phyloP scores from a whole-genome alignment of 2,888 invertebrate genomes.

The Spialia ferax region DNA sequence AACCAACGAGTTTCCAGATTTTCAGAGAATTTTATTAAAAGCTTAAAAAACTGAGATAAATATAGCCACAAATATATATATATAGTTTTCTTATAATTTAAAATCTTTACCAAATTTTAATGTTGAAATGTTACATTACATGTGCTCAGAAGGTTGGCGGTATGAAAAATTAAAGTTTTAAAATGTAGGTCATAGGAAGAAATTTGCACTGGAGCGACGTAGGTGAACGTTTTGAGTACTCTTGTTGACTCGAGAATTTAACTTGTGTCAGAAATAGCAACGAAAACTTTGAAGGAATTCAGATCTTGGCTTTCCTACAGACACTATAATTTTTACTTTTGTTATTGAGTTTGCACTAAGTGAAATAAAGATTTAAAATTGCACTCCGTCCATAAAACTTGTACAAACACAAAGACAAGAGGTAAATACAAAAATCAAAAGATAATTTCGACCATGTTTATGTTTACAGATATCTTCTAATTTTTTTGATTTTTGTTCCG shows the following conservation, averaged over 20 bases:
- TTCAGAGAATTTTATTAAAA: too few relatives aligned
- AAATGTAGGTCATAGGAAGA: slow-evolving; percentile 39
- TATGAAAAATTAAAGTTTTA: slow-evolving; percentile 27
- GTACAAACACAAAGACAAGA: not conserved
- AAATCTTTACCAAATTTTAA: too few relatives aligned
- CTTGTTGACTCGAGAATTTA: slow-evolving; percentile 20
- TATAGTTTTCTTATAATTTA: too few relatives aligned
- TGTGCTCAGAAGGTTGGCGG: slow-evolving; percentile 3
- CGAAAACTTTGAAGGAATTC: slow-evolving; percentile 1
- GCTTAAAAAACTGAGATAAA: too few relatives aligned
- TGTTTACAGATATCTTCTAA: too few relatives aligned
- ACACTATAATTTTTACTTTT: not conserved
- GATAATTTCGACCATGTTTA: too few relatives aligned
- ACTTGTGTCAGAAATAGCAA: slow-evolving; percentile 35
- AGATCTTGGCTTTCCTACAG: not conserved
- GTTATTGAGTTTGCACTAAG: not conserved
- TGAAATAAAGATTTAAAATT: too few relatives aligned
- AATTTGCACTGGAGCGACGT: slow-evolving; percentile 34
- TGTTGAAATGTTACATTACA: not conserved
- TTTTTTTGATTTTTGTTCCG: not conserved
- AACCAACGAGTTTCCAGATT: too few relatives aligned
- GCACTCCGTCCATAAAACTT: not conserved
- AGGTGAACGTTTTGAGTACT: slow-evolving; percentile 32
- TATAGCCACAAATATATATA: too few relatives aligned
- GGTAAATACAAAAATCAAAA: too few relatives aligned